Evolutionary conservation across 2,797 vertebrate genomes (phyloP), one percentile per base, ranked within the genome.

Genomic region (Nasua narica): DNA sequence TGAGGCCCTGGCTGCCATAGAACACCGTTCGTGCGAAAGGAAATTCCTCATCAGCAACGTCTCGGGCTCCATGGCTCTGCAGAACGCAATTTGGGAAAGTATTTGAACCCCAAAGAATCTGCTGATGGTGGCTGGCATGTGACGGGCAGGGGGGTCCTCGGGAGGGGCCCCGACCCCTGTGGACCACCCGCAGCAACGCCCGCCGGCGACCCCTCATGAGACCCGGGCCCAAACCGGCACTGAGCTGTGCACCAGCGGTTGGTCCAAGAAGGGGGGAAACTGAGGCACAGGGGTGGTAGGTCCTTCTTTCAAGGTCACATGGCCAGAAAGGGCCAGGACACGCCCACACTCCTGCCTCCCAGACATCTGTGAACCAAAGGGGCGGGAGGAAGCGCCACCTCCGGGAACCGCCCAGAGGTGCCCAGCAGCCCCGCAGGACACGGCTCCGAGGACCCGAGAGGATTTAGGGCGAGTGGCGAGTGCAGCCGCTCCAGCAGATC

Each of bases 1-100:
- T 0, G 25, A 32, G 77, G 21, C 54, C 5, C 43, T n/a, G 9
- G 87, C 29, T n/a, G 7, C 9, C 18, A 1, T 0, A n/a, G 46
- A 21, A 19, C 1, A 16, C 19, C 13, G 21, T 18, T 54, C 4
- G 0, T 0, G 0, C 16, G 23, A 21, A 46, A 62, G 43, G 52
- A 21, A 10, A 19, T 14, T 32, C n/a, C 76, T 77, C 2, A 0
- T 1, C 1, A 1, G 48, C 37, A 56, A 35, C 19, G 2, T 16
- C 1, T 37, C 10, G 0, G 50, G 6, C 29, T 9, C 1, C 0
- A 0, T 0, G 14, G 29, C 43, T 54, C 82, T 46, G 58, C 9
- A 3, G 50, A 77, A 29, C 4, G 25, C 9, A 62, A 9, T 11
- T 23, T 6, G 8, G 60, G 23, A 35, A 43, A 84, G 27, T 0